Base-by-base conservation (phyloP, 2,113 vertebrate species). In the Pagrus major region DNA sequence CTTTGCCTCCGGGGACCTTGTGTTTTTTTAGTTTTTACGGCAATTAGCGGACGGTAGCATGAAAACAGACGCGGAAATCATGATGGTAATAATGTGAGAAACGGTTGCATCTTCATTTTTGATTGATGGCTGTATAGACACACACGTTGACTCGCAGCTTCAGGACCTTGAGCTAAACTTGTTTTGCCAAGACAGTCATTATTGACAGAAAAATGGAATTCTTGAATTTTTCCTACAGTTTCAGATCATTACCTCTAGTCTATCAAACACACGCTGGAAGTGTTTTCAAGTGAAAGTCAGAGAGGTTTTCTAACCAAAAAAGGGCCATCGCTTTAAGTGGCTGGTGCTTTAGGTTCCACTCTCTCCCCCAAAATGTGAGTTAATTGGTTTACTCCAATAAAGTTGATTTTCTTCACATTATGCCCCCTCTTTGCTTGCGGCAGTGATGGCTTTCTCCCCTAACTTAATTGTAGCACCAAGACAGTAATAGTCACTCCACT, bases 1-100 rank as follows among this genome's bases (percentile, higher is more conserved):
- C 78, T 64, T 27, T n/a, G 60, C 84, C 76, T 84, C 67, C 37
- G 78, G n/a, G 73, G 81, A 81, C 65, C 71, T 68, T 21, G 56
- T 76, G 72, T 71, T 83, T 46, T 52, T 56, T 58, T 15, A 35
- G 20, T 56, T 84, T 85, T 76, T 68, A 64, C 46, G 16, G 71
- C 37, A 83, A 76, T 82, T 71, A 68, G 18, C 0, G 1, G 68
- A 69, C 25, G n/a, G 41, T 23, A 61, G 23, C 55, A 59, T 65
- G 42, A 16, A 72, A 74, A 78, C 71, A 68, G 71, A 64, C 14
- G 15, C 6, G 58, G 23, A 68, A 81, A 88, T 88, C 71, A 84
- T 65, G 29, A 81, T 44, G 31, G 81, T 76, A 71, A 75, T 87
- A 59, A 70, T 65, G 64, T 29, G 61, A 39, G 33, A 52, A 65